phyloP scores from a whole-genome alignment of 2,113 vertebrate species.

The Phaethornis superciliosus region DNA sequence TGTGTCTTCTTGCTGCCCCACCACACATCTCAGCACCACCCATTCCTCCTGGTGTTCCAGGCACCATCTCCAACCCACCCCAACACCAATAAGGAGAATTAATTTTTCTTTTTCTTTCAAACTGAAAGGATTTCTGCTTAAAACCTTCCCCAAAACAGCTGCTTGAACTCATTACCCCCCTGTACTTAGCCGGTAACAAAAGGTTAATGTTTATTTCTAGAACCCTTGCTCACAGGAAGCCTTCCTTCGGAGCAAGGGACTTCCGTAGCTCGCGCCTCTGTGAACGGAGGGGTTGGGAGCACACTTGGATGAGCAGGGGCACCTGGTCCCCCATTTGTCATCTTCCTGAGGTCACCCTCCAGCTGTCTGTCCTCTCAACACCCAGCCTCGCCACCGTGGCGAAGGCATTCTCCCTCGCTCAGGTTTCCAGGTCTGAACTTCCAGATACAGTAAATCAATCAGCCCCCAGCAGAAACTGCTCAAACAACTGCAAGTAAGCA shows the following conservation, averaged over 20 bases:
- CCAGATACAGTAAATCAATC: constrained; percentile 73
- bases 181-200: not conserved
- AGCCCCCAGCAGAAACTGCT: not conserved
- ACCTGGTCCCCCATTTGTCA: constrained; percentile 88
- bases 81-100: fast-evolving
- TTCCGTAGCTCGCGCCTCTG: constrained; percentile 62
- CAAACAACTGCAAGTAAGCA: constrained; percentile 53
- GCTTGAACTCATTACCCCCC: not conserved
- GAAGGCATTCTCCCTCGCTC: constrained; percentile 74
- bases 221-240: constrained; percentile 72
- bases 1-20: not conserved
- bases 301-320: constrained; percentile 67
- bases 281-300: constrained; percentile 54
- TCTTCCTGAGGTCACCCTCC: constrained; percentile 81
- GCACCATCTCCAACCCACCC: not conserved
- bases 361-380: constrained; percentile 88
- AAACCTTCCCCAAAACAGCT: not conserved
- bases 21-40: not conserved
- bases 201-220: constrained; percentile 67
- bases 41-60: not conserved
- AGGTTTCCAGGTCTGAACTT: constrained; percentile 74
- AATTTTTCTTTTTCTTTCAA: not conserved
- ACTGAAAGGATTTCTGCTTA: not conserved
- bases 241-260: constrained; percentile 74
- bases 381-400: constrained; percentile 69